Conservation (phyloP, 1,140 invertebrate genomes). For the Ctenoplectra terminalis region DNA sequence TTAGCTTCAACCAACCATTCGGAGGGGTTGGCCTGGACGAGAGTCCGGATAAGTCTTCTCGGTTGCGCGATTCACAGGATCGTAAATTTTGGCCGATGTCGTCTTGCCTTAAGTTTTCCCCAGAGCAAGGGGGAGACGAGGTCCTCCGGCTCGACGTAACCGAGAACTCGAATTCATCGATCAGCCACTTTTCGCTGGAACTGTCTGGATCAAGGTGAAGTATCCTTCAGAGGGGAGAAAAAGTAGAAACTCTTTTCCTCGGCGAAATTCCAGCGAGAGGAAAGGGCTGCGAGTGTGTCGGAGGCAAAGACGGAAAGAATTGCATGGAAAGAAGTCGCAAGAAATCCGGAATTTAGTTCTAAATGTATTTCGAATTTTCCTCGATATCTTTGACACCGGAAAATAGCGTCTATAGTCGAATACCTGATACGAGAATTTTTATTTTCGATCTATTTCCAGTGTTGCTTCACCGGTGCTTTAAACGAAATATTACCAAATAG, state of each 20-base stretch:
- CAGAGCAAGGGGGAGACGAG: conserved; percentile 53
- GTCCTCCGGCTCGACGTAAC: conserved; percentile 17
- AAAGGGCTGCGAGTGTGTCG: neutral
- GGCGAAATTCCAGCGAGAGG: conserved; percentile 25
- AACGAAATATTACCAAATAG: no score
- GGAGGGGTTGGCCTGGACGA: neutral
- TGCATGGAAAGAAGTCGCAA: conserved; percentile 9
- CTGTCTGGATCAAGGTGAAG: conserved; percentile 70
- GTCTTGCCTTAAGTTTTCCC: conserved; percentile 63
- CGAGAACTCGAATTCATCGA: conserved; percentile 74
- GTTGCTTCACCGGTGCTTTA: neutral
- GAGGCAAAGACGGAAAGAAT: conserved; percentile 8
- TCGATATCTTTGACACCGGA: neutral
- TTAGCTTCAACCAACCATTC: neutral
- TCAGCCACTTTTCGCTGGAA: conserved; percentile 67
- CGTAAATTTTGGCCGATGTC: conserved; percentile 73
- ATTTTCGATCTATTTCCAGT: neutral
- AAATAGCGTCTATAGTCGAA: neutral
- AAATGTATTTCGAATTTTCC: conserved; percentile 26
- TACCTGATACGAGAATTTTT: neutral
- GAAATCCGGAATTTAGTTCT: conserved; percentile 22
- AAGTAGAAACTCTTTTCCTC: conserved; percentile 48
- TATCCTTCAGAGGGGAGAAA: conserved; percentile 51
- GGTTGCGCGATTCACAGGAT: conserved; percentile 68
- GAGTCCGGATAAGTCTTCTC: conserved; percentile 68